Base-by-base conservation (phyloP, 2,888 invertebrate species). In the Scaeva pyrastri region DNA sequence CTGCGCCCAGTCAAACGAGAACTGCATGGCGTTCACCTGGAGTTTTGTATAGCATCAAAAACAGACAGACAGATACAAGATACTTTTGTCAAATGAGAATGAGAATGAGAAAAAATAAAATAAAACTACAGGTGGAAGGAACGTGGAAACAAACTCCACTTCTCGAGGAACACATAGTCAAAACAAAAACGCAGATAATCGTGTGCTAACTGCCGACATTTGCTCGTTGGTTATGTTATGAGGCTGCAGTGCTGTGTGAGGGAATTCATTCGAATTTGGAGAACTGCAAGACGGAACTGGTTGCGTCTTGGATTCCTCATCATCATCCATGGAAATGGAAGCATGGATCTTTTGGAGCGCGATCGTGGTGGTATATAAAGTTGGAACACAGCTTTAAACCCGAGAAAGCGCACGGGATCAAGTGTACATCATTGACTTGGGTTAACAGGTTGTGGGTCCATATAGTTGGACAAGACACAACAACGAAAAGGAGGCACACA, bases 1-100 rank as follows among this genome's bases (percentile, higher is more conserved):
- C 88, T 90, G 88, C 84, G 79, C 86, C 88, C 88, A 89, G 88
- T 72, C 79, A 82, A 87, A 75, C 71, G 74, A 85, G 81, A 85
- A 85, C 70, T 83, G 81, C 76, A 85, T 77, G 84, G 77, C 81
- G 81, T 84, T 84, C 80, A 75, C 79, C 80, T 71, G 74, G 70
- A 39, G 58, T 64, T 58, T 66, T 66, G 48, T 66, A 56, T 60
- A 39, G 31, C 5, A 8, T 31, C 6, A 31, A 8, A 31, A 41
- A 70, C n/a, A 85, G 66, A 78, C 56, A 66, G 56, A 55, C 83
- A 79, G 43, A 73, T 75, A 70, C 62, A 43, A 82, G 58, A 72
- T 60, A 85, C 74, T 78, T 74, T 70, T 81, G 56, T 23, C 41
- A 60, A 56, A 60, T 21, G 39, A 50, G 36, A 14, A 6, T 4